phyloP scores from a whole-genome alignment of 1,140 invertebrate genomes.

The Dendroctonus valens region DNA sequence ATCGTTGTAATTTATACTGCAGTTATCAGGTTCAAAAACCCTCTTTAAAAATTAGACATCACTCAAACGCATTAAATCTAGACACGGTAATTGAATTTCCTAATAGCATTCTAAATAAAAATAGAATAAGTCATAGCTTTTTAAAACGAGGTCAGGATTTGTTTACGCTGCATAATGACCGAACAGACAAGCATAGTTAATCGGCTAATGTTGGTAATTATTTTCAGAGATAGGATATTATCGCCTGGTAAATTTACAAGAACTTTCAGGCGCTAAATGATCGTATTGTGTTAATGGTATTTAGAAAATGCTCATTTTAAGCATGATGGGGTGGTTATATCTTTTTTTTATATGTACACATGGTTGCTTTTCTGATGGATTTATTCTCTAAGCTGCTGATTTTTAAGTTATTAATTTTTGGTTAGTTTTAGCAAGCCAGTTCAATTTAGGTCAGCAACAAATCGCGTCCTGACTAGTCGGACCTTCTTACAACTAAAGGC shows the following conservation, averaged over 20 bases:
- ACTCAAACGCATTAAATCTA: constrained; percentile 5
- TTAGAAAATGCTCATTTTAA: not conserved
- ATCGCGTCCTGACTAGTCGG: too few relatives aligned
- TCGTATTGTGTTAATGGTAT: too few relatives aligned
- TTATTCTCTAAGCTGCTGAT: too few relatives aligned
- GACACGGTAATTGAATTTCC: constrained; percentile 7
- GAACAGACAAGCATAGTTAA: constrained; percentile 23
- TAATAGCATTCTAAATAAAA: not conserved
- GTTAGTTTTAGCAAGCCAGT: too few relatives aligned
- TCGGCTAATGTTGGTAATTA: constrained; percentile 19
- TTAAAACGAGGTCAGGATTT: constrained; percentile 21
- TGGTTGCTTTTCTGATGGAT: too few relatives aligned
- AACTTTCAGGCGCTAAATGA: too few relatives aligned
- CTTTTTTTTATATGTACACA: too few relatives aligned
- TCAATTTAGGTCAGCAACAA: too few relatives aligned
- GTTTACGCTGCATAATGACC: constrained; percentile 14
- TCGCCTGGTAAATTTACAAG: constrained; percentile 9
- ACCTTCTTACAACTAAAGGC: too few relatives aligned
- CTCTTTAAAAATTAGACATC: not conserved
- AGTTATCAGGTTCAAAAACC: not conserved
- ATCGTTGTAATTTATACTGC: too few relatives aligned
- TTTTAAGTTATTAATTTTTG: too few relatives aligned
- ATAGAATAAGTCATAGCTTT: constrained; percentile 5
- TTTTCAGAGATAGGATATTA: constrained; percentile 18
- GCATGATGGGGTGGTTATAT: too few relatives aligned